These are phyloP conservation scores for Drosophila bocki DNA, from an alignment of 1,140 invertebrate genomes.

Conservation along the genomic window DNA sequence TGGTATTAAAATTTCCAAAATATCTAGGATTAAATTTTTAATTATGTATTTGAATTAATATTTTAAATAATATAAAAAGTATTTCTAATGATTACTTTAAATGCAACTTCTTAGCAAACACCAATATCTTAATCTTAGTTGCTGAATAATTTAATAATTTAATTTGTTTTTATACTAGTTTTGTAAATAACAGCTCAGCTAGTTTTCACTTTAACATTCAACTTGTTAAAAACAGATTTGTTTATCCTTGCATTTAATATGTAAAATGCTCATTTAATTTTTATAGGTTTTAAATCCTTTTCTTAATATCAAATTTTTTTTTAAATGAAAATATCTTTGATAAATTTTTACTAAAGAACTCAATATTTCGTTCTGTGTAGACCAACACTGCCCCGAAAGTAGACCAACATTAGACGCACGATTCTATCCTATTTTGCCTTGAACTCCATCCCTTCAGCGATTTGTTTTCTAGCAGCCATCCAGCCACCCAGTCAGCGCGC, in stretches of 20 bases:
- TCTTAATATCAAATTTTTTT: not conserved
- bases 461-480: constrained; percentile 23
- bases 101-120: not conserved
- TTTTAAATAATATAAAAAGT: not conserved
- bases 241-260: not conserved
- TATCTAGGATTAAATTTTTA: not conserved
- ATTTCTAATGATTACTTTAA: not conserved
- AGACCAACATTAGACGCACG: constrained; percentile 36
- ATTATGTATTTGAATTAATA: too few relatives aligned
- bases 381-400: constrained; percentile 19
- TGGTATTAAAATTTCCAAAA: not conserved
- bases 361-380: not conserved
- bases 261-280: not conserved
- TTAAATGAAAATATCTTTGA: not conserved
- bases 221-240: not conserved
- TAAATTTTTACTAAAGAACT: not conserved
- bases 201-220: not conserved
- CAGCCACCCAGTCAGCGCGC: not conserved
- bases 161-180: too few relatives aligned
- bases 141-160: not conserved
- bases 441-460: constrained; percentile 33
- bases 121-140: not conserved
- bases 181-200: not conserved
- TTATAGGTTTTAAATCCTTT: too few relatives aligned
- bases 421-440: constrained; percentile 15